A percentile compares a stretch with the other conserved stretches of the same genome.
Evolutionary conservation across 2,797 vertebrate species (phyloP).

Genomic region (Hylomyscus alleni): DNA sequence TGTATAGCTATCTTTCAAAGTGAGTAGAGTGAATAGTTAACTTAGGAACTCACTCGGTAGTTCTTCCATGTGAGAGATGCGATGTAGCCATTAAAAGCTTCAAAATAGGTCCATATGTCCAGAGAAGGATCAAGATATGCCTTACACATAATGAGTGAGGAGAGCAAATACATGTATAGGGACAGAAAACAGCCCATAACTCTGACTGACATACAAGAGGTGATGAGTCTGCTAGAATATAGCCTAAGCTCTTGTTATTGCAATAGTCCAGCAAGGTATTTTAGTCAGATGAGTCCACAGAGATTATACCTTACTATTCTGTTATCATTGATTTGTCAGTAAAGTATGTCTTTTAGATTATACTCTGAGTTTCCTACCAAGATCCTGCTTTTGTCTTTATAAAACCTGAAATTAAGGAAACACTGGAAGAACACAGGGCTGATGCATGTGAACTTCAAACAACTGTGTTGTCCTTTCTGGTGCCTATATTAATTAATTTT

Average conservation of each 20-base stretch:
- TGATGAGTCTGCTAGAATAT: background rate
- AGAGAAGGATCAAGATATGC: background rate
- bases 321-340: background rate
- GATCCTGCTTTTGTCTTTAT: background rate
- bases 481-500: background rate
- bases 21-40: background rate
- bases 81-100: background rate
- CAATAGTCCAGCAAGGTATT: background rate
- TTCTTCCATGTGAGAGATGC: background rate
- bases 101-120: background rate
- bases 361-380: background rate
- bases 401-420: background rate
- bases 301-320: background rate
- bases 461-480: background rate
- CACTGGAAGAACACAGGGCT: background rate
- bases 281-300: background rate
- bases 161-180: background rate
- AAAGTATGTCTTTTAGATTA: background rate
- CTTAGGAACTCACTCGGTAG: background rate
- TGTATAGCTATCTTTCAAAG: background rate
- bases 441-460: background rate
- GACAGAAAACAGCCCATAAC: background rate
- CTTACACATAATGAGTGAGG: background rate
- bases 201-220: background rate
- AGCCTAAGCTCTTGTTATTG: background rate